These are phyloP conservation scores for Dendroctonus ponderosae DNA, from an alignment of 1,140 invertebrate genomes.

Conservation along the genomic window DNA sequence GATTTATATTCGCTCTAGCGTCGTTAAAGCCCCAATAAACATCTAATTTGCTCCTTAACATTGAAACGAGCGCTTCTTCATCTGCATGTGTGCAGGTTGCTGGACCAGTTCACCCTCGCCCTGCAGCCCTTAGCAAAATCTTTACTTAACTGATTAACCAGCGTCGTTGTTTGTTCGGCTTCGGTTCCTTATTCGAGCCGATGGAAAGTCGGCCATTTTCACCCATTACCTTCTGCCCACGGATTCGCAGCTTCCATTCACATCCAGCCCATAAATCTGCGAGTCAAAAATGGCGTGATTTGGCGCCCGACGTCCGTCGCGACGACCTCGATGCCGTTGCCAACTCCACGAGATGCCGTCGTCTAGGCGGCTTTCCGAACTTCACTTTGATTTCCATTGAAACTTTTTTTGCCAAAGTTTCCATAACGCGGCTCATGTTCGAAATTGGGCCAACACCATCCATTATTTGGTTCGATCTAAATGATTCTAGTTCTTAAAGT, in stretches of 20 bases:
- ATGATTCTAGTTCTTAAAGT: too few relatives aligned
- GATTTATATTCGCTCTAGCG: too few relatives aligned
- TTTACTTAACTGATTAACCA: neutral
- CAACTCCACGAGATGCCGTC: conserved; percentile 10
- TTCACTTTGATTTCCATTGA: too few relatives aligned
- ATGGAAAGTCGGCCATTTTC: conserved; percentile 2
- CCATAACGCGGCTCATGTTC: too few relatives aligned
- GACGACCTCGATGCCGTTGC: conserved; percentile 19
- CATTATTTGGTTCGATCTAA: too few relatives aligned
- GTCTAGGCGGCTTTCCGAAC: neutral
- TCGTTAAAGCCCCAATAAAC: too few relatives aligned
- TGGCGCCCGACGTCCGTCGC: conserved; percentile 22
- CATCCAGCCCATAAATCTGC: conserved; percentile 19
- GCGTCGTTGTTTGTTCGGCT: neutral
- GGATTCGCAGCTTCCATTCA: conserved; percentile 8
- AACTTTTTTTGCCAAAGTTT: too few relatives aligned
- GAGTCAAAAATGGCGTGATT: conserved; percentile 19
- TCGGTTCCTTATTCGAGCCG: neutral
- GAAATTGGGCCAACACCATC: too few relatives aligned
- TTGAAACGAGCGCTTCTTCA: too few relatives aligned
- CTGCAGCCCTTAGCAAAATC: neutral
- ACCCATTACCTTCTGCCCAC: conserved; percentile 9
- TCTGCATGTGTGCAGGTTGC: too few relatives aligned
- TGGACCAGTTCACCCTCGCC: too few relatives aligned
- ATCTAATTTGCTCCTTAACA: too few relatives aligned